Conservation (phyloP, 2,113 vertebrate species). For the Casuarius casuarius region DNA sequence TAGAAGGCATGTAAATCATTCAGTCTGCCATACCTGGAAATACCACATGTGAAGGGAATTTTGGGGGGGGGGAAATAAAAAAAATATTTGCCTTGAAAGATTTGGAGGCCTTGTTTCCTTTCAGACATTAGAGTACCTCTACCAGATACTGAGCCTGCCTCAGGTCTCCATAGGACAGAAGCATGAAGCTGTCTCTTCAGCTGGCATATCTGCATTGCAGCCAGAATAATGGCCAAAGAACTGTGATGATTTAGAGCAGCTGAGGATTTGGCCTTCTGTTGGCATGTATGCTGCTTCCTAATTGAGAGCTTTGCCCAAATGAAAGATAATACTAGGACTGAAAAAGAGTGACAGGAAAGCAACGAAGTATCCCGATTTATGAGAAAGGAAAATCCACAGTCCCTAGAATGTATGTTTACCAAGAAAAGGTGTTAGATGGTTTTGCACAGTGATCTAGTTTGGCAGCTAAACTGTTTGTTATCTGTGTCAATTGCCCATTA, state of each 20-base stretch:
- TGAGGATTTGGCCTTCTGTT: neutral
- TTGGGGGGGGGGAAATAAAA: neutral
- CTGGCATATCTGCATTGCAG: neutral
- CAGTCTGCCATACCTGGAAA: neutral
- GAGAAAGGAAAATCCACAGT: neutral
- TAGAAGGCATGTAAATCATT: neutral
- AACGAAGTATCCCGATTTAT: neutral
- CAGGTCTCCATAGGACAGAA: neutral
- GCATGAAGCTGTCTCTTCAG: neutral
- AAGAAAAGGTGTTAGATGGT: neutral
- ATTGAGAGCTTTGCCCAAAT: neutral
- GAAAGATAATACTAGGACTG: neutral
- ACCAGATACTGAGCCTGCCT: neutral
- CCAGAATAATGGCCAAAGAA: neutral
- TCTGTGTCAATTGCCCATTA: neutral
- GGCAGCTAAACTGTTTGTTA: neutral
- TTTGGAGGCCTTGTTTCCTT: neutral
- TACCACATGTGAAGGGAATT: neutral
- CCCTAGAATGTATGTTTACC: neutral
- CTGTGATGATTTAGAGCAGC: neutral
- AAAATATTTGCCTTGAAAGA: neutral
- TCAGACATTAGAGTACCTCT: neutral
- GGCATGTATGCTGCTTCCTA: accelerated
- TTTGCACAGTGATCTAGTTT: neutral
- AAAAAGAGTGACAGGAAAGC: neutral